Evolutionary conservation across 1,140 invertebrate genomes (phyloP), one percentile per base, ranked within the genome.

Genomic region (Zaprionus camerounensis): DNA sequence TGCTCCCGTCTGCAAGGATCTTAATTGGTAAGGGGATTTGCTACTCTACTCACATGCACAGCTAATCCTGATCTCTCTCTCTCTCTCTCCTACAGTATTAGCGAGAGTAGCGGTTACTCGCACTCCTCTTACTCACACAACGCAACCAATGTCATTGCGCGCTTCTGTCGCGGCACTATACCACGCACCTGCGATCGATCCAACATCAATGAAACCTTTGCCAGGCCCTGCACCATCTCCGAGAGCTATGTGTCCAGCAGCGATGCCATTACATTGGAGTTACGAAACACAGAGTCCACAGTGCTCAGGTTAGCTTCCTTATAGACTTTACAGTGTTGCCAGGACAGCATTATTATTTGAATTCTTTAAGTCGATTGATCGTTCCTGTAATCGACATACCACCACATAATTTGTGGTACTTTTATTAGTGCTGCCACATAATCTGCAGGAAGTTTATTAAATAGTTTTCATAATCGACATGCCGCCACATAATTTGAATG

Each of bases 181-280:
- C 96, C 96, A 0, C 94, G 95, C 62, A 97, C 95, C 46, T 97
- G 96, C 82, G 96, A 97, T 84, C 96, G 97, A 1, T 92, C 88
- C n/a, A 92, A 92, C 56, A 85, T 93, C 1, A 93, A 93, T 59
- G 91, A 93, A 34, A 92, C 92, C 26, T 86, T 82, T 59, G 91
- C 94, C 12, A 93, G 96, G 67, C 96, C 96, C 0, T 98, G 97
- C 82, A 95, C 95, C 2, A 94, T 97, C 2, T 95, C 96, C 1
- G 97, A 98, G 87, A 97, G 97, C 91, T 98, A 97, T 88, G 94
- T 98, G 3, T 97, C 97, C 0, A 95, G 95, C 57, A 96, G 95
- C 44, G 96, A 96, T 87, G 96, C 95, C 49, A 94, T 97, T 65
- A 97, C 97, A 1, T 93, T 98, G 55, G 96, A 97, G 92, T 93